Conservation (phyloP, 2,797 vertebrate genomes). For the Falco biarmicus region DNA sequence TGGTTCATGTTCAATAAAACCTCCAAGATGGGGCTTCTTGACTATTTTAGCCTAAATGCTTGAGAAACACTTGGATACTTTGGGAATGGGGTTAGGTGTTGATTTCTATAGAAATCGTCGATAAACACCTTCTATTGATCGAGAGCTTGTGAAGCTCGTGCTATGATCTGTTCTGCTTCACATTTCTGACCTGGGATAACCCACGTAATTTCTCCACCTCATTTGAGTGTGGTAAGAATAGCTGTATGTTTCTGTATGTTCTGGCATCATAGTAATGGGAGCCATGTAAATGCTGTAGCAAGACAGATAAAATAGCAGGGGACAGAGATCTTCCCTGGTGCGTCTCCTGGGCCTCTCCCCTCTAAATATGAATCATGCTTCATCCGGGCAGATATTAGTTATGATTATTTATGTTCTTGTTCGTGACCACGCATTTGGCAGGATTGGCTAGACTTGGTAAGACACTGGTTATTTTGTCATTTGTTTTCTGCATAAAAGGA, state of each 20-base stretch:
- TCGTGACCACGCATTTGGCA: neutral
- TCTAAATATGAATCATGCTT: neutral
- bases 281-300: neutral
- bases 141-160: neutral
- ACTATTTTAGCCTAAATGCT: neutral
- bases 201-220: neutral
- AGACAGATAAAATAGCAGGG: conserved; percentile 39
- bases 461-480: neutral
- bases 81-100: neutral
- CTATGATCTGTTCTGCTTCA: neutral
- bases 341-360: neutral
- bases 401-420: neutral
- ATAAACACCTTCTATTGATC: neutral
- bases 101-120: neutral
- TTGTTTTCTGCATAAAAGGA: neutral
- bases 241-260: neutral
- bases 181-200: conserved; percentile 5
- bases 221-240: conserved; percentile 22
- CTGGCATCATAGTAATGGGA: neutral
- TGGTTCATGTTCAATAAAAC: neutral
- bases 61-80: neutral
- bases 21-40: neutral
- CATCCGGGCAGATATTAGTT: neutral
- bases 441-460: neutral
- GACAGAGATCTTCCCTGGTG: conserved; percentile 28